Evolutionary conservation across 2,113 vertebrate genomes (phyloP), one percentile per base, ranked within the genome.

Genomic region (Anolis carolinensis): DNA sequence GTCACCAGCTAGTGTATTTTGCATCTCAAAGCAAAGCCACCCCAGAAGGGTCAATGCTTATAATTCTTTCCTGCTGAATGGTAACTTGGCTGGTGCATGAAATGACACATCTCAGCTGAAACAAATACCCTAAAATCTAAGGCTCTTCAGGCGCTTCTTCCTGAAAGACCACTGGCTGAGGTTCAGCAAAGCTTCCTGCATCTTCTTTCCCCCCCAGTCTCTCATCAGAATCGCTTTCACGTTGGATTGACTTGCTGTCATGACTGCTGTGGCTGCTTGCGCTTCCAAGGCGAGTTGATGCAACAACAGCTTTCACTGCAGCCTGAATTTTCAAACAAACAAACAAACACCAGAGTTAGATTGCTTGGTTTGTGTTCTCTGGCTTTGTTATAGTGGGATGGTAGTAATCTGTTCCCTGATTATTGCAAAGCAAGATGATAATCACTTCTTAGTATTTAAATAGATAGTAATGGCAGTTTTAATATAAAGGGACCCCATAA

Each of bases 301-400:
- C 97, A 90, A 98, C 97, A 81, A 98, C 97, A 1, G 97, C 97
- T 94, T 98, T 98, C 79, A 98, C 97, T 1, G 97, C 97, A 30
- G 97, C 97, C 97, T 98, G 91, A 25, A 50, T 44, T 83, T 71
- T 67, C 68, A 27, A 44, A 86, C 79, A 88, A 34, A 89, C 77
- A 79, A 71, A 76, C 73, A 76, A 76, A 79, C 72, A 7, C 63
- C 21, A 30, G 27, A 30, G 65, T 68, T 68, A 68, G 2, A n/a
- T 68, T 68, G 27, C 27, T 68, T 44, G 55, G 34, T 8, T 20
- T 71, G 63, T 14, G 18, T 67, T 18, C 1, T 48, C 7, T 30
- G 21, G 67, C 21, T 65, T 48, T 21, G 39, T 50, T 72, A 21
- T 13, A 78, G 18, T 76, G 30, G 52, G 34, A 20, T 48, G 76